Evolutionary conservation across 2,888 invertebrate species (phyloP).

Genomic region (Scaptomyza reducta): DNA sequence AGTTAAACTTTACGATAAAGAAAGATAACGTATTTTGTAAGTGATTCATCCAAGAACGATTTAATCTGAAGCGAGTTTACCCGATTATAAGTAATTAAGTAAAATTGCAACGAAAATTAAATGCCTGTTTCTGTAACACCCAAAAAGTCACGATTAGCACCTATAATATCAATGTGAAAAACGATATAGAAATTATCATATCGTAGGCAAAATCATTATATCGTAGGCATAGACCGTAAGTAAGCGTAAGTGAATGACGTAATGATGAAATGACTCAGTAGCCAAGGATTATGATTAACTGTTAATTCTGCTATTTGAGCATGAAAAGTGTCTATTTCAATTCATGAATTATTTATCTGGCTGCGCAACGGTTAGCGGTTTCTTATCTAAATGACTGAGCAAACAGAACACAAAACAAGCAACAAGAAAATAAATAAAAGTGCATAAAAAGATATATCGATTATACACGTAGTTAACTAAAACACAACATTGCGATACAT

Average conservation of each 20-base stretch:
- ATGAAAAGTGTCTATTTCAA: neutral
- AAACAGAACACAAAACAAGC: conserved; percentile 7
- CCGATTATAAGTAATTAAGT: too few species aligned
- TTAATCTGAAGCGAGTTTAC: too few species aligned
- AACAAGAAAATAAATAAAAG: conserved; percentile 8
- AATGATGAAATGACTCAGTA: conserved; percentile 1
- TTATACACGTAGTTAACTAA: conserved; percentile 28
- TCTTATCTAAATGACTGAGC: conserved; percentile 20
- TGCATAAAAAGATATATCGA: conserved; percentile 12
- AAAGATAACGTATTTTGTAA: too few species aligned
- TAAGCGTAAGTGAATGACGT: conserved; percentile 7
- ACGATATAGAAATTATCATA: conserved; percentile 7
- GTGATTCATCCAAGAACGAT: too few species aligned
- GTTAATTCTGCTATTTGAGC: neutral
- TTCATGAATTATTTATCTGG: conserved; percentile 7
- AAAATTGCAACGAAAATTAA: too few species aligned
- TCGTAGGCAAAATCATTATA: neutral
- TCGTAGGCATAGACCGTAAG: neutral
- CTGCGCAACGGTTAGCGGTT: conserved; percentile 2
- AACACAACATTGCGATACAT: neutral
- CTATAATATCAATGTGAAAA: neutral
- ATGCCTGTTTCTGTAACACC: neutral
- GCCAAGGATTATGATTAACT: neutral
- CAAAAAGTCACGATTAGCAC: neutral
- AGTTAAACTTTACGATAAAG: too few species aligned